Evolutionary conservation across 2,888 invertebrate species (phyloP), one percentile per base, ranked within the genome.

Genomic region (Drosophila dives): DNA sequence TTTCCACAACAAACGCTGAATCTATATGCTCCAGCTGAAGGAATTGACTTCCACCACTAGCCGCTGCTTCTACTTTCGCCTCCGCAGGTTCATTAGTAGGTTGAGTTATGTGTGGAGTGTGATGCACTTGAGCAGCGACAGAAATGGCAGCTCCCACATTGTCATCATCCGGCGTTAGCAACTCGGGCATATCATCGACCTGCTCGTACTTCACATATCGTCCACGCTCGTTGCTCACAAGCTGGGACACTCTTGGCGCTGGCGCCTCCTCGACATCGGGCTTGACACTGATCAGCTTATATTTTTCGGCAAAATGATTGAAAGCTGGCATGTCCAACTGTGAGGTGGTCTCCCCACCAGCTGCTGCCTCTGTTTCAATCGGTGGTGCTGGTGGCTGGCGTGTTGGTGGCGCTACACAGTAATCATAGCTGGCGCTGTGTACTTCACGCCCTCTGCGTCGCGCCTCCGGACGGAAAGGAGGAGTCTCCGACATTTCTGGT

Each of bases 131-230:
- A n/a, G 82, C 87, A 12, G 75, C 62, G 3, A 89, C 87, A 6
- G 89, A 82, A 10, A 85, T 72, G 2, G 86, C 53, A 34, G 75
- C 72, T 45, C 78, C 80, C 23, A 65, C 72, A 7, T 58, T 72
- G 1, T 83, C 81, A 32, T 80, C 89, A 15, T 86, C 85, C 0
- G 88, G 86, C 0, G 86, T 89, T 7, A 82, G 56, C 1, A 87
- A 42, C 40, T 89, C 87, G 0, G 89, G 84, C 20, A 89, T 81
- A 73, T 90, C 89, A 61, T 91, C 91, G 3, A 90, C 86, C 48
- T 78, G 81, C 33, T 91, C 91, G 45, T 91, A 91, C 56, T 89
- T 90, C 0, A 91, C 78, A 66, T 92, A 92, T 3, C 86, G 83
- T 0, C 70, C 90, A 64, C 56, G 82, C 53, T 72, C 64, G 50